Evolutionary conservation across 2,797 vertebrate species (phyloP).

Genomic region (Dendrocincla tyrannina): DNA sequence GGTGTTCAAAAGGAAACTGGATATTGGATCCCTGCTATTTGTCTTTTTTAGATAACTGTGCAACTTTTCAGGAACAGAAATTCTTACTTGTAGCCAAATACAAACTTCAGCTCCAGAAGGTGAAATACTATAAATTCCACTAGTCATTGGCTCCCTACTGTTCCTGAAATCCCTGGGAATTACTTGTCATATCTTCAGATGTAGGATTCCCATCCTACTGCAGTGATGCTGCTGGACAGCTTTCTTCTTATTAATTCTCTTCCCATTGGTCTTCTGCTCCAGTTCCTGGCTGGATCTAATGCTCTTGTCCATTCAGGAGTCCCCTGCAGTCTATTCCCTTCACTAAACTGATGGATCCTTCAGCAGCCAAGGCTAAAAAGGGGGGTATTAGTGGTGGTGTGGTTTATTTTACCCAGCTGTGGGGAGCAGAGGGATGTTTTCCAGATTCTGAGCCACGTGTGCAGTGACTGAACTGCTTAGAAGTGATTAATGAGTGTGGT

Average conservation of each 20-base stretch:
- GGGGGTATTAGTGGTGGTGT: background rate
- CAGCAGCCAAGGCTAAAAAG: background rate
- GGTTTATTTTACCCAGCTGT: background rate
- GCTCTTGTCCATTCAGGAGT: background rate
- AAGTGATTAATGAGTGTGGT: background rate
- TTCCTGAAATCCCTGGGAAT: background rate
- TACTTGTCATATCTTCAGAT: background rate
- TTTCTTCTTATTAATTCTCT: constrained; percentile 15
- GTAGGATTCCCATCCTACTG: background rate
- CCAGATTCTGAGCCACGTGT: background rate
- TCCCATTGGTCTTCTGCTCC: constrained; percentile 41
- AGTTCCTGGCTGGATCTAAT: constrained; percentile 38
- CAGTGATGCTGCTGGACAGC: background rate
- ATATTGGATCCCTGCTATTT: background rate
- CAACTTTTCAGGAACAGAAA: background rate
- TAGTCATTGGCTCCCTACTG: background rate
- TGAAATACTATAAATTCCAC: background rate
- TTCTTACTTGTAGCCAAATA: background rate
- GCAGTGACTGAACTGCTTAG: background rate
- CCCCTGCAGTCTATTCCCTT: background rate
- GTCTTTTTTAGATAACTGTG: background rate
- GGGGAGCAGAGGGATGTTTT: background rate
- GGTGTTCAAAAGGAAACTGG: background rate
- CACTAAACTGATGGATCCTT: background rate
- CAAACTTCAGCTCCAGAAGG: background rate